These are phyloP conservation scores for silkworm (Bombyx mori) DNA, from an alignment of 1,140 invertebrate genomes.

Conservation along the genomic window DNA sequence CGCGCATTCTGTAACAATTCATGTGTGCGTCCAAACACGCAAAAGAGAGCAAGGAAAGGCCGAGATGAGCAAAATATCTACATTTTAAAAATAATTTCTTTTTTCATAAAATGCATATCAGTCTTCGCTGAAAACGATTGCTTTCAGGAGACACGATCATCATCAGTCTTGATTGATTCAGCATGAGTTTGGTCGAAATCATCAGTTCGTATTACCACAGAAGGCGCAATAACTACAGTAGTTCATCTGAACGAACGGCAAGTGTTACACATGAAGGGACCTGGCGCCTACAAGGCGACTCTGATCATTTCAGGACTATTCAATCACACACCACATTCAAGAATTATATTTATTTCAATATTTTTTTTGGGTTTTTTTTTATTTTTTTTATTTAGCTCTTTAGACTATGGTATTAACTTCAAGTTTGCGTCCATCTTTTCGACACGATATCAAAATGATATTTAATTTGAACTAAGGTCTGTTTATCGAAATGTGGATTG, in stretches of 20 bases:
- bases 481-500: conserved; percentile 14
- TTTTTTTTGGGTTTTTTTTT: conserved; percentile 44
- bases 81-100: conserved; percentile 16
- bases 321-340: conserved; percentile 67
- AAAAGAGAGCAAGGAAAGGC: conserved; percentile 56
- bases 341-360: conserved; percentile 64
- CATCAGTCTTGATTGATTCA: conserved; percentile 37
- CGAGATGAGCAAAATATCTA: conserved; percentile 24
- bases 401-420: conserved; percentile 29
- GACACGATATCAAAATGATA: conserved; percentile 1
- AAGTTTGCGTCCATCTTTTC: conserved; percentile 56
- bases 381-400: conserved; percentile 29
- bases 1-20: conserved; percentile 29
- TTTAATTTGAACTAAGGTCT: conserved; percentile 29
- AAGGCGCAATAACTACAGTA: conserved; percentile 12
- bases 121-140: conserved; percentile 32
- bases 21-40: conserved; percentile 44
- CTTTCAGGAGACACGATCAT: conserved; percentile 22
- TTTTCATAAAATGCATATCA: conserved; percentile 42
- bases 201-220: conserved; percentile 2
- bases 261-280: conserved; percentile 53
- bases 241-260: conserved; percentile 53
- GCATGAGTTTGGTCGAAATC: conserved; percentile 13
- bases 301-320: conserved; percentile 35
- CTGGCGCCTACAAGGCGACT: conserved; percentile 4